Evolutionary conservation across 2,797 vertebrate species (phyloP).

Genomic region (Acipenser oxyrinchus): DNA sequence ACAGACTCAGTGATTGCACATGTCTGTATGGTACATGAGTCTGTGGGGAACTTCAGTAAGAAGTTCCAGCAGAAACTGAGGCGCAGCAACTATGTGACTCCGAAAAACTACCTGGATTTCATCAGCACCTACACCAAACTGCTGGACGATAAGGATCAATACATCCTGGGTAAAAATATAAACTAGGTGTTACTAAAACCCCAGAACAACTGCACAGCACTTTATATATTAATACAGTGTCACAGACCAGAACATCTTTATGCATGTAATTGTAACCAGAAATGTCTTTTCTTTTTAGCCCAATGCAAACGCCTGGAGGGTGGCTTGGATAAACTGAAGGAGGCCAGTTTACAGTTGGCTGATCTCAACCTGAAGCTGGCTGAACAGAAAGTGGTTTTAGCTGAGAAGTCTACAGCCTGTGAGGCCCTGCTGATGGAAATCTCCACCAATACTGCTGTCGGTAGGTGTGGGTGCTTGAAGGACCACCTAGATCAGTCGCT

Average conservation of each 20-base stretch:
- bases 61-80: slow-evolving; percentile 80
- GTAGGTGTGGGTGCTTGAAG: slow-evolving; percentile 43
- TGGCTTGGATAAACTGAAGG: slow-evolving; percentile 86
- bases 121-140: slow-evolving; percentile 75
- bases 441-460: slow-evolving; percentile 67
- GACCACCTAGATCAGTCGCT: no score
- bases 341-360: slow-evolving; percentile 77
- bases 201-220: neutral
- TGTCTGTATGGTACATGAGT: slow-evolving; percentile 79
- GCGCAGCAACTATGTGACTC: slow-evolving; percentile 84
- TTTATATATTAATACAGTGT: neutral
- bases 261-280: neutral
- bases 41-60: slow-evolving; percentile 75
- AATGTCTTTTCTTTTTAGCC: slow-evolving; percentile 43
- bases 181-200: neutral
- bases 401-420: slow-evolving; percentile 80
- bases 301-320: slow-evolving; percentile 84
- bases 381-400: slow-evolving; percentile 82
- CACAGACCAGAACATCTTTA: no score
- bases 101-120: slow-evolving; percentile 94
- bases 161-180: slow-evolving; percentile 66
- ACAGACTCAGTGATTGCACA: slow-evolving; percentile 63
- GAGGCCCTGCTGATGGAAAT: slow-evolving; percentile 79
- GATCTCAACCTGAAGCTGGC: slow-evolving; percentile 84
- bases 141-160: slow-evolving; percentile 78